Percentiles rank a stretch among this genome's conserved stretches.
phyloP scores from a whole-genome alignment of 1,140 invertebrate genomes.

The Ridgeia piscesae region DNA sequence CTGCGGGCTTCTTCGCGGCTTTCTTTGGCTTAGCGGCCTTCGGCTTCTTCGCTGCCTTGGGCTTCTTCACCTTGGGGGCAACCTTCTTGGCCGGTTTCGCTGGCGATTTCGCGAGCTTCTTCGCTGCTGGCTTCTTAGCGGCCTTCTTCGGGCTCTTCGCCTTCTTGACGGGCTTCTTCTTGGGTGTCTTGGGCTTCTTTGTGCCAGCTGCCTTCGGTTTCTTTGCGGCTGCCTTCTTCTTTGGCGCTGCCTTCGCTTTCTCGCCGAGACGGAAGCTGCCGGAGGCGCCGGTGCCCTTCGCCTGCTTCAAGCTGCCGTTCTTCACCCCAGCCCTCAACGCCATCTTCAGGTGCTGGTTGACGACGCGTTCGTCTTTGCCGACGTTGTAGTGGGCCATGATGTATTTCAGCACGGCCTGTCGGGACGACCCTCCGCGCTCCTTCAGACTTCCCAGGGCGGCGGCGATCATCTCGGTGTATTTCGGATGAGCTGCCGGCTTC shows the following conservation, averaged over 20 bases:
- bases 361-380: slow-evolving; percentile 43
- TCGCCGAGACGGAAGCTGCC: slow-evolving; percentile 37
- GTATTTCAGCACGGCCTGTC: slow-evolving; percentile 55
- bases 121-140: slow-evolving; percentile 2
- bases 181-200: slow-evolving; percentile 8
- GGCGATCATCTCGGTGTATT: slow-evolving; percentile 33
- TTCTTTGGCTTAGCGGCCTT: slow-evolving; percentile 7
- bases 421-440: slow-evolving; percentile 46
- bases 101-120: neutral
- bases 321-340: slow-evolving; percentile 47
- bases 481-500: slow-evolving; percentile 42
- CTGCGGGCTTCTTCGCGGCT: neutral
- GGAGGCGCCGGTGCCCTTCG: slow-evolving; percentile 43
- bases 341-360: slow-evolving; percentile 47
- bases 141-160: neutral
- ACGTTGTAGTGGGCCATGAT: slow-evolving; percentile 54
- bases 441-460: slow-evolving; percentile 29
- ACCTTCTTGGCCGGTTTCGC: neutral
- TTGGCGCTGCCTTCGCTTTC: slow-evolving; percentile 26
- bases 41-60: neutral
- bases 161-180: slow-evolving; percentile 13
- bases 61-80: slow-evolving; percentile 3
- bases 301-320: slow-evolving; percentile 45
- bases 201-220: slow-evolving; percentile 8
- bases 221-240: slow-evolving; percentile 16